These are phyloP conservation scores for Rousettus madagascariensis DNA, from an alignment of 2,797 vertebrate genomes.

Conservation along the genomic window DNA sequence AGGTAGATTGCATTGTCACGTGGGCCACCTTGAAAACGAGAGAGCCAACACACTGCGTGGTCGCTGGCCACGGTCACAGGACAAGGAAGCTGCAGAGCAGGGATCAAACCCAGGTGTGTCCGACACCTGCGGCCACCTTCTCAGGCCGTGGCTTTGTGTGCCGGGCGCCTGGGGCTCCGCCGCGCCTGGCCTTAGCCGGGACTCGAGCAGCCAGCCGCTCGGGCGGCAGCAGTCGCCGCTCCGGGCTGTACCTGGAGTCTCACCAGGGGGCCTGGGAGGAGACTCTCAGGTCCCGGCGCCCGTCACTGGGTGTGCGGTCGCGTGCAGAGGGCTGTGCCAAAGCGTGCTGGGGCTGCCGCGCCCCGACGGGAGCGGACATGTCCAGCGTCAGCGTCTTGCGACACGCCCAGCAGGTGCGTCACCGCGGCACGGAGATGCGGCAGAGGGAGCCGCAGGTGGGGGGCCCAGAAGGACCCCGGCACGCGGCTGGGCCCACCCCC, in stretches of 20 bases:
- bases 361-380: not conserved
- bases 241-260: not conserved
- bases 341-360: not conserved
- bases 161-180: accelerated
- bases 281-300: not conserved
- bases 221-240: accelerated
- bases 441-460: not conserved
- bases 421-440: not conserved
- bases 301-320: accelerated
- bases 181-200: not conserved
- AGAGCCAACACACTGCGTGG: accelerated
- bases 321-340: not conserved
- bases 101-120: not conserved
- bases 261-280: not conserved
- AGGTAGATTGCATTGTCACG: not conserved
- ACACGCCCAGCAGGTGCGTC: not conserved
- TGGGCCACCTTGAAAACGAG: accelerated
- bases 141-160: not conserved
- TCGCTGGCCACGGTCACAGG: not conserved
- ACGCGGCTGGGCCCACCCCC: accelerated
- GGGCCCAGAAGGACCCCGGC: not conserved
- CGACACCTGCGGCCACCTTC: not conserved
- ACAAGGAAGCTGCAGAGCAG: not conserved
- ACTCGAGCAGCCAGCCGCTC: not conserved
- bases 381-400: not conserved